Percentiles rank a stretch among this genome's conserved stretches.
Conservation (phyloP, 2,113 vertebrate genomes). For the Sus scrofa region DNA sequence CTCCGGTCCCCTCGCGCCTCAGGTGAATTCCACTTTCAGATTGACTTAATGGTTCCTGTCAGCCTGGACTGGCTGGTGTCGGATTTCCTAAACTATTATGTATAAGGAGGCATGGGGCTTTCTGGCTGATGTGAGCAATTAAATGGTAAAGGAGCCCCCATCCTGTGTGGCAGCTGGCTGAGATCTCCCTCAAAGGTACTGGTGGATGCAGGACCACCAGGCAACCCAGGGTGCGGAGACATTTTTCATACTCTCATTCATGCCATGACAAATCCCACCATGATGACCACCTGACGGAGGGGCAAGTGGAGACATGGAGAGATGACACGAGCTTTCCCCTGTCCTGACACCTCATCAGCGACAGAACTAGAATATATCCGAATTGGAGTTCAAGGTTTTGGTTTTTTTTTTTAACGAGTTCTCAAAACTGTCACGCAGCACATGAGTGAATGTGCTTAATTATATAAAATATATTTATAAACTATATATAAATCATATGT, state of each 20-base stretch:
- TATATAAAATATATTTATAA: too few relatives aligned
- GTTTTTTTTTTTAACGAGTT: not conserved
- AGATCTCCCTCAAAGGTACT: rapidly evolving
- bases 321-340: too few relatives aligned
- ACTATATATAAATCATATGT: too few relatives aligned
- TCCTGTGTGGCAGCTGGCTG: rapidly evolving
- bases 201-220: rapidly evolving
- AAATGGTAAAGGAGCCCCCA: too few relatives aligned
- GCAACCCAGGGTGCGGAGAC: too few relatives aligned
- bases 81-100: not conserved
- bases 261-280: rapidly evolving
- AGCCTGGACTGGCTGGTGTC: not conserved
- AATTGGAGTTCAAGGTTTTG: too few relatives aligned
- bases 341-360: too few relatives aligned
- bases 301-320: rapidly evolving
- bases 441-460: too few relatives aligned
- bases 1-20: not conserved
- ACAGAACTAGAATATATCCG: rapidly evolving
- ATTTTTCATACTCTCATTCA: rapidly evolving
- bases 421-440: too few relatives aligned
- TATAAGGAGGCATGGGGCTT: not conserved
- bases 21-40: not conserved
- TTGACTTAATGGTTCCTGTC: not conserved
- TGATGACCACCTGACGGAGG: not conserved
- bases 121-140: not conserved